Percentiles rank a stretch among this genome's conserved stretches.
These are phyloP conservation scores for Noctua janthe DNA, from an alignment of 2,888 invertebrate genomes.

Conservation along the genomic window DNA sequence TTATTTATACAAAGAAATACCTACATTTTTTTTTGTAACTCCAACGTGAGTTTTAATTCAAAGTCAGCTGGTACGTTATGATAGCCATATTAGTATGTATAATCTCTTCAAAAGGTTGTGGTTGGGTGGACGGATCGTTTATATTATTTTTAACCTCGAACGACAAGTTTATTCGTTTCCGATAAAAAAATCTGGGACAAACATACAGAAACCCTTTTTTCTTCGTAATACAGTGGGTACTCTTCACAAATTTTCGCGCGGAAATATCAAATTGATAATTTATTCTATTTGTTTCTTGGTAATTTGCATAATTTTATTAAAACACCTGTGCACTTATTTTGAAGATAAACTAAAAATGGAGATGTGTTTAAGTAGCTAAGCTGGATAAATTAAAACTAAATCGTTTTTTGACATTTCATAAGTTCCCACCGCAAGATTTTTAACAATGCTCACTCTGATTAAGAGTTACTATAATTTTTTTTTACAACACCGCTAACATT, in stretches of 20 bases:
- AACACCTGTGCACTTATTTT: background rate
- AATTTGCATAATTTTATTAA: slow-evolving; percentile 23
- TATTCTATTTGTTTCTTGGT: slow-evolving; percentile 2
- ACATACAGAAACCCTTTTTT: slow-evolving; percentile 20
- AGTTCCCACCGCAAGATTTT: background rate
- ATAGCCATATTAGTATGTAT: background rate
- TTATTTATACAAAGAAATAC: background rate
- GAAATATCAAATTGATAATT: background rate
- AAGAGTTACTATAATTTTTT: background rate
- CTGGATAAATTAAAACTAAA: background rate
- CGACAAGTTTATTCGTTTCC: background rate
- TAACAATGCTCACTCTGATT: background rate
- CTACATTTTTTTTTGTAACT: background rate
- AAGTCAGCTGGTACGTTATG: background rate
- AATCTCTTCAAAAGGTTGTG: slow-evolving; percentile 2
- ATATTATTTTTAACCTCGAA: background rate
- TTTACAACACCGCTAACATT: background rate
- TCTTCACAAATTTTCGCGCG: background rate
- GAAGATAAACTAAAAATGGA: background rate
- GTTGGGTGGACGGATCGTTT: background rate
- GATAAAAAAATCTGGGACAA: background rate
- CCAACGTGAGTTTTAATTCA: background rate
- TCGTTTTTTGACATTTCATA: background rate
- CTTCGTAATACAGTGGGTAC: background rate
- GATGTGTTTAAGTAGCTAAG: background rate